Conservation (phyloP, 2,113 vertebrate species). For the Ranitomeya imitator region DNA sequence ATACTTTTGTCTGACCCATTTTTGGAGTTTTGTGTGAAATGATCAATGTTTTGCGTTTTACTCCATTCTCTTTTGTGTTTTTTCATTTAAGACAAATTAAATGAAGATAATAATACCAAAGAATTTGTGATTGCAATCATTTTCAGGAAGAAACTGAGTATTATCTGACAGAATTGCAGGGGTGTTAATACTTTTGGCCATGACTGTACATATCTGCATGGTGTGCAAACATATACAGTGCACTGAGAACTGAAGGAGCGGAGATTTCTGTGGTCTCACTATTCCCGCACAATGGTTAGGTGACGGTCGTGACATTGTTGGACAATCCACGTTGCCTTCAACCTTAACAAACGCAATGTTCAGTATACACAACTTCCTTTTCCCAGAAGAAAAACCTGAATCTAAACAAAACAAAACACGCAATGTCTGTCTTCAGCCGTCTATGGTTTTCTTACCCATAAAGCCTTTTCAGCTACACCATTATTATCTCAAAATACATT, state of each 20-base stretch:
- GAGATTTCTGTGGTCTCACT: background rate
- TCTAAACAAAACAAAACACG: constrained; percentile 31
- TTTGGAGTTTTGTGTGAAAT: no score
- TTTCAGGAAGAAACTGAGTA: no score
- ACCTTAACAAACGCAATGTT: constrained; percentile 1
- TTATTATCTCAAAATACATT: constrained; percentile 47
- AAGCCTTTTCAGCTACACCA: constrained; percentile 16
- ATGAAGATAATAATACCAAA: no score
- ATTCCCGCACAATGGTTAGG: constrained; percentile 25
- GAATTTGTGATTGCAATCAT: no score
- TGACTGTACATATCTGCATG: no score
- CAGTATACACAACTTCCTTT: constrained; percentile 28
- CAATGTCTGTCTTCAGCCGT: constrained; percentile 22
- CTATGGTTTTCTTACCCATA: background rate
- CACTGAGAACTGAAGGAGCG: background rate
- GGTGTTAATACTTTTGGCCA: no score
- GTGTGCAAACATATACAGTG: background rate
- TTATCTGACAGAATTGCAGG: no score
- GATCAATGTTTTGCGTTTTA: no score
- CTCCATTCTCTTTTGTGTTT: no score
- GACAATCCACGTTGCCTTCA: constrained; percentile 11
- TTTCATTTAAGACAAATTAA: no score
- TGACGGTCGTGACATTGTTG: constrained; percentile 31
- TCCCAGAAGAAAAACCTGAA: constrained; percentile 51
- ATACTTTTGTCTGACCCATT: no score